A percentile compares a stretch with the other conserved stretches of the same genome.
Conservation (phyloP, 2,888 invertebrate species). For the Griposia aprilina region DNA sequence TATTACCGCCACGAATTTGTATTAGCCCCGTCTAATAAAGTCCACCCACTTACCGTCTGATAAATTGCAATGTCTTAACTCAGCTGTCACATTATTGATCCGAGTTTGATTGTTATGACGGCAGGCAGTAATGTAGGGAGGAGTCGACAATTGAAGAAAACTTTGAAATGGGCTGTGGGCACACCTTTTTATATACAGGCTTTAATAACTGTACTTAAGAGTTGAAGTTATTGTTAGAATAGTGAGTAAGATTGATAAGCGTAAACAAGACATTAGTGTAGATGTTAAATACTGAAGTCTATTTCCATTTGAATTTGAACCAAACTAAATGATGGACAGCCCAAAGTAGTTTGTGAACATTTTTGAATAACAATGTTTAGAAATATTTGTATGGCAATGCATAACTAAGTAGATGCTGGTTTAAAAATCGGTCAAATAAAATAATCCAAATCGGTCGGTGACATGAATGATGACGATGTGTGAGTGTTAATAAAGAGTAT, state of each 20-base stretch:
- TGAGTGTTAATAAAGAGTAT: background rate
- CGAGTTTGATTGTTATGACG: conserved; percentile 31
- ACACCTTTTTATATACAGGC: conserved; percentile 20
- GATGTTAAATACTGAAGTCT: conserved; percentile 10
- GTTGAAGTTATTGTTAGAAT: conserved; percentile 9
- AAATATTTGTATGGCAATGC: background rate
- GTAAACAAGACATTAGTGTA: conserved; percentile 30
- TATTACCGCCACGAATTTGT: background rate
- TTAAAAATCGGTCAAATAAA: background rate
- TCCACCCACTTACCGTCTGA: background rate
- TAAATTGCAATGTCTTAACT: conserved; percentile 23
- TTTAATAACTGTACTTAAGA: too few relatives aligned
- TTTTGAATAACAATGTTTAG: background rate
- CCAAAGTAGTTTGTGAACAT: background rate
- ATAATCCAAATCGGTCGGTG: too few relatives aligned
- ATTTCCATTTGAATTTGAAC: conserved; percentile 10
- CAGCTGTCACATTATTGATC: conserved; percentile 34
- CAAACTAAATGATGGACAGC: background rate
- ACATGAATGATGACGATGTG: background rate
- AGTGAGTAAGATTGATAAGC: conserved; percentile 26
- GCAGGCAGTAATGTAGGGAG: conserved; percentile 19
- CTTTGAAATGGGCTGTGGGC: background rate
- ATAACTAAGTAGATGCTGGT: background rate
- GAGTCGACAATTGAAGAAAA: conserved; percentile 37
- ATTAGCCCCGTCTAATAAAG: conserved; percentile 2